Base-by-base conservation (phyloP, 2,888 invertebrate genomes). In the Eupithecia dodoneata region DNA sequence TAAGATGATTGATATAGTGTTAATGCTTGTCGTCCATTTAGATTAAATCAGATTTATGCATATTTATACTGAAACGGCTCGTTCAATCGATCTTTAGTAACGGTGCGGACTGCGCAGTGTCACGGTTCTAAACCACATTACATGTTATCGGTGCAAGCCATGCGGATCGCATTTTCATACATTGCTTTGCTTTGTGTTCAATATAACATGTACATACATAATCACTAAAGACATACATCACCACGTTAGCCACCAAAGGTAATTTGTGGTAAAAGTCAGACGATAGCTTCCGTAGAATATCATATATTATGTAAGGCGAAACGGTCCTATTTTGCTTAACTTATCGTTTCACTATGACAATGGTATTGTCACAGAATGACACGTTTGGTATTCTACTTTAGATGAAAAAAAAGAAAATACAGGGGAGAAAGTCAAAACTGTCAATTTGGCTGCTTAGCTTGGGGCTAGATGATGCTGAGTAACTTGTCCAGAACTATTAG, bases 71-170 rank as follows among this genome's bases (percentile, higher is more conserved):
- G 83, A 84, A 85, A 83, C 86, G 83, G 66, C 78, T 85, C 83
- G 87, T 85, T 86, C 86, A 88, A 91, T 91, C 88, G 86, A 89
- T 90, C 86, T 87, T 87, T 86, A 85, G 85, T 87, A 87, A 88
- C 90, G 89, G 90, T 86, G 79, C 80, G 82, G 83, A 80, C 89
- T 86, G 79, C 80, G 82, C 83, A 80, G 82, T 88, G 86, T 86
- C 86, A 86, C 85, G 87, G 85, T 87, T 76, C 82, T 81, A 59
- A 18, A 59, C 75, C 49, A 59, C 65, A 69, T 55, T 44, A 83
- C 79, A 49, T 72, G 79, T 77, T 72, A 71, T 70, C 74, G 49
- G 72, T 44, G 71, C 71, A 78, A 71, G 70, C 75, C 66, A 79
- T 78, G 71, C 78, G 73, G 81, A 67, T 69, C 69, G 69, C 45